phyloP scores from a whole-genome alignment of 2,113 vertebrate species.

The Cyanoramphus novaezelandiae region DNA sequence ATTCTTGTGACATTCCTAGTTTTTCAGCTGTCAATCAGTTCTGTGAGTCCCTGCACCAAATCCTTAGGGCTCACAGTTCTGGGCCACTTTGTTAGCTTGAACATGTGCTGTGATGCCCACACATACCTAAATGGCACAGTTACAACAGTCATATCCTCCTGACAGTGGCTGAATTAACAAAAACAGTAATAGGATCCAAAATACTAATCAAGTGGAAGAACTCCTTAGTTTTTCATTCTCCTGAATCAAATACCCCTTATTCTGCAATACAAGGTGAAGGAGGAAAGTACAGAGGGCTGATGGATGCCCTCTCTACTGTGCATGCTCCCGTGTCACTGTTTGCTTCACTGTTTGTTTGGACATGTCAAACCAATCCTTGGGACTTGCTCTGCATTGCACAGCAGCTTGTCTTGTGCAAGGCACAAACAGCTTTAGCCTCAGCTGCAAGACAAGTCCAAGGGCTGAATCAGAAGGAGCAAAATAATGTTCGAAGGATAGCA shows the following conservation, averaged over 20 bases:
- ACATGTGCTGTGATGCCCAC: background rate
- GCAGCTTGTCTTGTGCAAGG: background rate
- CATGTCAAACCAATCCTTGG: background rate
- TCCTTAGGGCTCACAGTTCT: background rate
- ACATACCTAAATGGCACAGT: accelerated
- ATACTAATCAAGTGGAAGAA: background rate
- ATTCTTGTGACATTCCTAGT: background rate
- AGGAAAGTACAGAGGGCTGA: background rate
- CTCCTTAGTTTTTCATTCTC: background rate
- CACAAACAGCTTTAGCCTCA: background rate
- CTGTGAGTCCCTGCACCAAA: background rate
- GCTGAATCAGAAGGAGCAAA: background rate
- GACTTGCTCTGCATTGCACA: background rate
- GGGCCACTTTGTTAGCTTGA: background rate
- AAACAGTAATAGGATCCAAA: background rate
- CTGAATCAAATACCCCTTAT: background rate
- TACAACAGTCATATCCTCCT: background rate
- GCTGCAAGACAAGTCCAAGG: background rate
- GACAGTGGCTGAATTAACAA: background rate
- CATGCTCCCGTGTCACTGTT: background rate
- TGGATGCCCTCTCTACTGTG: background rate
- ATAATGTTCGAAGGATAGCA: background rate
- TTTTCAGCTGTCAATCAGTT: background rate
- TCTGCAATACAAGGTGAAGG: background rate
- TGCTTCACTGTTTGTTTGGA: background rate